These are phyloP conservation scores for Micronycteris hirsuta DNA, from an alignment of 2,113 vertebrate species.

Conservation along the genomic window DNA sequence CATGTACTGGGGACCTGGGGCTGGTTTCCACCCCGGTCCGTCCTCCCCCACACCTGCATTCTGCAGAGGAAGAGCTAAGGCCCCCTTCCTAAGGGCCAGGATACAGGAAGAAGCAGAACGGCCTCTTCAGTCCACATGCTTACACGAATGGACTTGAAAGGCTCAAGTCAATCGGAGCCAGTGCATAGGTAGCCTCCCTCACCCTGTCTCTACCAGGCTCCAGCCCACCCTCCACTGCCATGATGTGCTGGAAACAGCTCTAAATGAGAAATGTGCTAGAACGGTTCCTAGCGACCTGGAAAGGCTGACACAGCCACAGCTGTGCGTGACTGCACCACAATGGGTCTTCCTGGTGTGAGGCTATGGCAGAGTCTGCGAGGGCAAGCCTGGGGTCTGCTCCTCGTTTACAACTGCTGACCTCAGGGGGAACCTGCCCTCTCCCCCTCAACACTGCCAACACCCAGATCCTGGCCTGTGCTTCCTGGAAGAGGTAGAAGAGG, in stretches of 20 bases:
- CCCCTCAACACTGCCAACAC: background rate
- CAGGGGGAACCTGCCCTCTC: background rate
- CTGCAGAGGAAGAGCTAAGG: background rate
- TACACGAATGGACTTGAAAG: background rate
- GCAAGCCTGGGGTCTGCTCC: background rate
- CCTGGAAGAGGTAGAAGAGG: slow-evolving; percentile 69
- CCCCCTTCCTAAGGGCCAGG: background rate
- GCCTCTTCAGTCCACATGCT: background rate
- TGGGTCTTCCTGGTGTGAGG: background rate
- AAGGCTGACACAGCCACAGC: background rate
- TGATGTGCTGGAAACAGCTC: background rate
- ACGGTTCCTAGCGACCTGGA: background rate
- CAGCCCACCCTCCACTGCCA: background rate
- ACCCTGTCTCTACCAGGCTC: background rate
- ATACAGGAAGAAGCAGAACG: background rate
- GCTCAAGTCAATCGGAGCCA: background rate
- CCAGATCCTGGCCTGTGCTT: slow-evolving; percentile 28
- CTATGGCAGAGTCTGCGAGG: background rate
- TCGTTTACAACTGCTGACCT: background rate
- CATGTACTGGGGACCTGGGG: background rate
- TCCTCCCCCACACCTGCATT: background rate
- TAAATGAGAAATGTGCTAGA: background rate
- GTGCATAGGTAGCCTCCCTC: background rate
- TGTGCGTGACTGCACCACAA: background rate
- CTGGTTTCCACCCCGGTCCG: background rate